Percentiles rank a stretch among this genome's conserved stretches.
phyloP scores from a whole-genome alignment of 2,888 invertebrate species.

The Oscheius onirici region DNA sequence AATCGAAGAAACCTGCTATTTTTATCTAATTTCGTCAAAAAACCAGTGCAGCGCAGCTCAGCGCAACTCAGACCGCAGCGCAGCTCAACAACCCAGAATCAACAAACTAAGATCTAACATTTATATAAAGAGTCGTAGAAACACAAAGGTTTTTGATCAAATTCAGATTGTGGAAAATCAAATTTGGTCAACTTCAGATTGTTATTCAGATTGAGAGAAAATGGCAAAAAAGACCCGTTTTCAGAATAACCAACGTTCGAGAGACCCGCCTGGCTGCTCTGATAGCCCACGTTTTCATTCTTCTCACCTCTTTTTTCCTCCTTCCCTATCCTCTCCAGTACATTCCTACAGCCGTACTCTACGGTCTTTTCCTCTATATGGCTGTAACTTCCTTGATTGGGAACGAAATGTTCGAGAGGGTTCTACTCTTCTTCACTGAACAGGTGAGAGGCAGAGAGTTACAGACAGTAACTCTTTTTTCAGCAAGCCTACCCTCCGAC shows the following conservation, averaged over 20 bases:
- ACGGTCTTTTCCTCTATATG: slow-evolving; percentile 73
- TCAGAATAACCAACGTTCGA: slow-evolving; percentile 74
- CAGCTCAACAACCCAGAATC: too few relatives aligned
- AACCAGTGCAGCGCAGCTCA: too few relatives aligned
- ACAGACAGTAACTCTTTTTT: slow-evolving; percentile 33
- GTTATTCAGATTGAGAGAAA: too few relatives aligned
- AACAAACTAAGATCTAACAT: too few relatives aligned
- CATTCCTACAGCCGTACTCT: slow-evolving; percentile 41
- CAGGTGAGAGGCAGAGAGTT: slow-evolving; percentile 64
- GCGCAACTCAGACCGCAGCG: too few relatives aligned
- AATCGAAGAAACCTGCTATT: too few relatives aligned
- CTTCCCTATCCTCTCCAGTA: slow-evolving; percentile 71
- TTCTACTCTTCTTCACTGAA: slow-evolving; percentile 75
- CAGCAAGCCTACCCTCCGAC: slow-evolving; percentile 74
- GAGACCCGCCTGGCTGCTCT: slow-evolving; percentile 75
- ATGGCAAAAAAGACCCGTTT: too few relatives aligned
- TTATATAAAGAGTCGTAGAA: too few relatives aligned
- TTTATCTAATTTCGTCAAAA: too few relatives aligned
- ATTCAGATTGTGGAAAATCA: too few relatives aligned
- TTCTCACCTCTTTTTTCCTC: slow-evolving; percentile 73
- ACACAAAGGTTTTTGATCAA: too few relatives aligned
- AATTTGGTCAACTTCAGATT: too few relatives aligned
- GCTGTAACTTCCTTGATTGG: slow-evolving; percentile 74
- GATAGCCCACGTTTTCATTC: slow-evolving; percentile 74
- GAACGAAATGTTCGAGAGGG: slow-evolving; percentile 75